phyloP scores from a whole-genome alignment of 1,140 invertebrate genomes.

The Caenorhabditis brenneri region DNA sequence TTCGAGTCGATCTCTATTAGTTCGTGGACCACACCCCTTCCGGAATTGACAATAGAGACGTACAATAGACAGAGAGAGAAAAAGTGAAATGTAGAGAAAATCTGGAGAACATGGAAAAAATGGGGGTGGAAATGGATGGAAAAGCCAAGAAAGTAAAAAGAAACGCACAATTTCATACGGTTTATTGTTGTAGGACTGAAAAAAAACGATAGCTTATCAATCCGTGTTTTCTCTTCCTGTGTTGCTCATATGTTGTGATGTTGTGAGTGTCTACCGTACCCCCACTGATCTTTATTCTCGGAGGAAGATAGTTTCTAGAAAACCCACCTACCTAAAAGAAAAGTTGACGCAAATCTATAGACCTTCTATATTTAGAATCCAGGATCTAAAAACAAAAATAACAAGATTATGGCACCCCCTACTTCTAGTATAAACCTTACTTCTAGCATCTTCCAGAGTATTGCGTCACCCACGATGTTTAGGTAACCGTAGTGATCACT shows the following conservation, averaged over 20 bases:
- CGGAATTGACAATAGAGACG: background rate
- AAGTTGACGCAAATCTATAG: no score
- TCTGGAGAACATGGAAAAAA: background rate
- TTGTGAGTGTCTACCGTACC: background rate
- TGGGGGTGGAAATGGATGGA: background rate
- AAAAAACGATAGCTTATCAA: background rate
- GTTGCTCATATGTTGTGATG: background rate
- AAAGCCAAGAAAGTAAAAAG: background rate
- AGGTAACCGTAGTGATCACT: no score
- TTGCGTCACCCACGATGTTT: no score
- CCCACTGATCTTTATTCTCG: no score
- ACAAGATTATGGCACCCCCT: no score
- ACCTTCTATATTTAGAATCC: no score
- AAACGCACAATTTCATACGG: background rate
- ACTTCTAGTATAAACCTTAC: no score
- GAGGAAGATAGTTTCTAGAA: no score
- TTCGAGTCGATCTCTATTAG: background rate
- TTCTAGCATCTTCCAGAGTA: no score
- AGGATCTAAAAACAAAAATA: no score
- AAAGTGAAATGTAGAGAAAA: constrained; percentile 1
- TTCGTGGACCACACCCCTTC: constrained; percentile 5
- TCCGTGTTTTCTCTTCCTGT: background rate
- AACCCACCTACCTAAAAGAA: no score
- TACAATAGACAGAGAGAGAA: background rate
- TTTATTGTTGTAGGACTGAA: background rate